Evolutionary conservation across 2,113 vertebrate species (phyloP).

Genomic region (Danionella cerebrum): DNA sequence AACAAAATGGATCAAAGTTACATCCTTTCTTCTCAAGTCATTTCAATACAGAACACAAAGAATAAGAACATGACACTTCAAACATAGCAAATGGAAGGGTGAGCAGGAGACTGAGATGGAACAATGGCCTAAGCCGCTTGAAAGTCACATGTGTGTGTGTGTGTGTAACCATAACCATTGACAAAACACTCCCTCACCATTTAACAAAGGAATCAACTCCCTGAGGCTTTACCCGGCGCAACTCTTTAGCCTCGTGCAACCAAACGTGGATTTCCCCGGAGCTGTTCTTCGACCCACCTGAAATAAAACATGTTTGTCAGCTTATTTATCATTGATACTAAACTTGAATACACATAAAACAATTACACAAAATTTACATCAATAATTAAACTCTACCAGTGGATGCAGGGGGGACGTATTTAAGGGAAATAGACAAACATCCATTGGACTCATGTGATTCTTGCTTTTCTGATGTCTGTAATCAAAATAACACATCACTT

Average conservation of each 20-base stretch:
- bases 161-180: not conserved
- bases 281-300: constrained; percentile 30
- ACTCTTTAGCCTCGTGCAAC: constrained; percentile 38
- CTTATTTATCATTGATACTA: not conserved
- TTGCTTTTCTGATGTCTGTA: constrained; percentile 23
- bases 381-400: constrained; percentile 22
- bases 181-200: constrained; percentile 28
- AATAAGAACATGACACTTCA: not conserved
- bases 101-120: not conserved
- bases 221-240: constrained; percentile 32
- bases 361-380: not conserved
- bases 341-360: not conserved
- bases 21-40: not conserved
- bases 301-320: not conserved
- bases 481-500: not conserved
- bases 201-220: constrained; percentile 46
- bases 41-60: not conserved
- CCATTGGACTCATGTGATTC: constrained; percentile 33
- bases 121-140: not conserved
- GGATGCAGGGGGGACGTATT: constrained; percentile 32
- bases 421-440: constrained; percentile 36
- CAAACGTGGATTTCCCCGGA: constrained; percentile 42
- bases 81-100: not conserved
- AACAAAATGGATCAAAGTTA: not conserved
- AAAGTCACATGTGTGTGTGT: not conserved